Evolutionary conservation across 2,888 invertebrate species (phyloP).

Genomic region (Anthrax anthrax): DNA sequence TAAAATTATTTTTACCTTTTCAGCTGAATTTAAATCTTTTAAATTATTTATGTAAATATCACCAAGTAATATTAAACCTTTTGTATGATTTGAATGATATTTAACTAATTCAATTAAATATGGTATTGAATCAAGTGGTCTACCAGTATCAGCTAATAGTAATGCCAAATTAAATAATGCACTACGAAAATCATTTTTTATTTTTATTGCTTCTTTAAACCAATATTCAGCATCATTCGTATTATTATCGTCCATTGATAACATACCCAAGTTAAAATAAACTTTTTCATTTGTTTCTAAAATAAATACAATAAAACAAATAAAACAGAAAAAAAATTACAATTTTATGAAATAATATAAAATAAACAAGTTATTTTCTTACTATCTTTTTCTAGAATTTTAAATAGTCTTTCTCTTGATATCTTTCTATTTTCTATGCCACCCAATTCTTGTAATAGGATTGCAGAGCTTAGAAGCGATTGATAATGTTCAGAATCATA

Average conservation of each 20-base stretch:
- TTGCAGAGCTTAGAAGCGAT: conserved; percentile 87
- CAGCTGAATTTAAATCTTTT: conserved; percentile 86
- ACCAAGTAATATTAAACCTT: conserved; percentile 83
- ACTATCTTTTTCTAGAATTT: conserved; percentile 61
- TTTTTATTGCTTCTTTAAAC: conserved; percentile 76
- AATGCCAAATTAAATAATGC: conserved; percentile 90
- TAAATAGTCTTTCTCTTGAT: conserved; percentile 65
- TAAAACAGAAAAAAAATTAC: no score
- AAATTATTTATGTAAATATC: conserved; percentile 94
- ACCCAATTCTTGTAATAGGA: conserved; percentile 80
- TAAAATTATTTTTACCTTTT: conserved; percentile 52
- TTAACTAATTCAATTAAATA: conserved; percentile 81
- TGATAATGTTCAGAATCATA: conserved; percentile 91
- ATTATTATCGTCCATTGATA: conserved; percentile 90
- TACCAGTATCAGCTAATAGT: conserved; percentile 71
- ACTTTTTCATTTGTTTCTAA: conserved; percentile 72
- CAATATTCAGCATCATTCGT: conserved; percentile 78
- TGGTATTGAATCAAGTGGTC: conserved; percentile 83
- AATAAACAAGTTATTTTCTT: conserved; percentile 10
- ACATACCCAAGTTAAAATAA: conserved; percentile 91
- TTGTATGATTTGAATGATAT: conserved; percentile 85
- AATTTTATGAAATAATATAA: no score
- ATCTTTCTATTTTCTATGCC: conserved; percentile 63
- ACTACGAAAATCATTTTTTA: conserved; percentile 80
- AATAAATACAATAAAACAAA: conserved; percentile 2